Evolutionary conservation across 1,140 invertebrate genomes (phyloP).

Genomic region (Halesus radiatus): DNA sequence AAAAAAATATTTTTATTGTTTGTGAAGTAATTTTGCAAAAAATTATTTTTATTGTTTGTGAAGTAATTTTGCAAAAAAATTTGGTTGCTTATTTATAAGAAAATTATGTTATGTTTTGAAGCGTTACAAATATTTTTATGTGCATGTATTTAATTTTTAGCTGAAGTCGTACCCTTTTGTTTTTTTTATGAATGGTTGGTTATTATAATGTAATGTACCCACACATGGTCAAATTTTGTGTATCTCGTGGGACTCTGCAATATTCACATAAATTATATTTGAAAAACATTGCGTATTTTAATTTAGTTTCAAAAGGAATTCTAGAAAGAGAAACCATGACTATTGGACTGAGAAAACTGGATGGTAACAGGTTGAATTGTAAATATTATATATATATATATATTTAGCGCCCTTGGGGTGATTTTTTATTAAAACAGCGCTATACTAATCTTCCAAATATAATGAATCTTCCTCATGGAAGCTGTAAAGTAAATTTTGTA

Average conservation of each 20-base stretch:
- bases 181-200: slow-evolving; percentile 17
- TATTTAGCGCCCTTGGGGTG: too few relatives aligned
- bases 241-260: slow-evolving; percentile 35
- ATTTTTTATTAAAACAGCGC: too few relatives aligned
- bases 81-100: slow-evolving; percentile 30
- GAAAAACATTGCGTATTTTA: background rate
- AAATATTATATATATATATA: too few relatives aligned
- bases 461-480: too few relatives aligned
- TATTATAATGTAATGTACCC: background rate
- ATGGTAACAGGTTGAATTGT: too few relatives aligned
- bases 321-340: too few relatives aligned
- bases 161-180: background rate
- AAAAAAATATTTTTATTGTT: background rate
- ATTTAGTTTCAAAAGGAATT: too few relatives aligned
- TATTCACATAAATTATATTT: slow-evolving; percentile 38
- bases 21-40: too few relatives aligned
- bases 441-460: too few relatives aligned
- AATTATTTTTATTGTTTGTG: background rate
- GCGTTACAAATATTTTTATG: slow-evolving; percentile 21
- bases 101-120: slow-evolving; percentile 18
- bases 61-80: background rate
- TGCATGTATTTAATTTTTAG: slow-evolving; percentile 23
- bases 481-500: too few relatives aligned
- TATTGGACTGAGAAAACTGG: too few relatives aligned
- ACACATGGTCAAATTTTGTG: slow-evolving; percentile 9